A percentile compares a stretch with the other conserved stretches of the same genome.
phyloP scores from a whole-genome alignment of 2,113 vertebrate genomes.

The Aspidoscelis tigris region DNA sequence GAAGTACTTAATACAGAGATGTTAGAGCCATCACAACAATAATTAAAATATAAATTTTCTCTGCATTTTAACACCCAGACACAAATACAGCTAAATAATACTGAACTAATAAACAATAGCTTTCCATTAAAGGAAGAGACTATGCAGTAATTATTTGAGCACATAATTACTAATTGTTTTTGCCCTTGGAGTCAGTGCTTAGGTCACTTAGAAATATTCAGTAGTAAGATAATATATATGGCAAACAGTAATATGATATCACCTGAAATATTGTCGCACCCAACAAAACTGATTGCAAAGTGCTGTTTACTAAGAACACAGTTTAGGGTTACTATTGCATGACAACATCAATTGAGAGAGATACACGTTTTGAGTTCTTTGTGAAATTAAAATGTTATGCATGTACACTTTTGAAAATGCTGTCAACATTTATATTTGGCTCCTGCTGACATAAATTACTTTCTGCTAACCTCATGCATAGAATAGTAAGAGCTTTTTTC shows the following conservation, averaged over 20 bases:
- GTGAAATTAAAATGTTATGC: not conserved
- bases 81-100: slow-evolving; percentile 46
- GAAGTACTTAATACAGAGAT: slow-evolving; percentile 20
- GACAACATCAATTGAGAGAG: not conserved
- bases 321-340: not conserved
- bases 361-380: not conserved
- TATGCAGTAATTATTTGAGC: slow-evolving; percentile 43
- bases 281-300: slow-evolving; percentile 46
- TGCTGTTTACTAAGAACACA: slow-evolving; percentile 23
- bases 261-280: slow-evolving; percentile 37
- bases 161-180: slow-evolving; percentile 55
- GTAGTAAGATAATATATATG: slow-evolving; percentile 23
- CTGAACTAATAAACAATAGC: slow-evolving; percentile 1
- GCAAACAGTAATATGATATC: slow-evolving; percentile 15
- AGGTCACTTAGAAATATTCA: slow-evolving; percentile 36
- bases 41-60: slow-evolving; percentile 30
- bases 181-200: slow-evolving; percentile 49
- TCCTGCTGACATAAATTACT: not conserved
- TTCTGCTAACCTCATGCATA: not conserved
- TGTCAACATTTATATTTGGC: slow-evolving; percentile 1
- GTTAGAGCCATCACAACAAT: slow-evolving; percentile 27
- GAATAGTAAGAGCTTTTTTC: not conserved
- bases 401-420: slow-evolving; percentile 10
- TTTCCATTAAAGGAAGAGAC: slow-evolving; percentile 39
- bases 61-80: slow-evolving; percentile 4